Percentiles rank a stretch among this genome's conserved stretches.
Conservation (phyloP, 2,888 invertebrate species). For the Phytoseiulus persimilis region DNA sequence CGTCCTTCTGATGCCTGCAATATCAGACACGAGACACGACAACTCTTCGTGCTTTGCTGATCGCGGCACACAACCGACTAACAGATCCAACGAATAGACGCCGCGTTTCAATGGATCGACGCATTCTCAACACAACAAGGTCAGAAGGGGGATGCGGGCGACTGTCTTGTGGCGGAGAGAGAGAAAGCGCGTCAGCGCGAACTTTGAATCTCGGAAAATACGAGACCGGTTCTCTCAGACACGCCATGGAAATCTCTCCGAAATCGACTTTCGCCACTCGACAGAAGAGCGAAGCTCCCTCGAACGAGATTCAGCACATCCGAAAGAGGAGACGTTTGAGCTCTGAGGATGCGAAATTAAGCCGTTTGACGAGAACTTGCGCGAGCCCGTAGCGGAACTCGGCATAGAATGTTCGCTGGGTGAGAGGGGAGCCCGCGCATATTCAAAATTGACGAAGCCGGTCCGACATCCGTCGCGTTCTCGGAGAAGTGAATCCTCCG, state of each 20-base stretch:
- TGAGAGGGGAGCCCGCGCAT: neutral
- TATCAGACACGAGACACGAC: slow-evolving; percentile 15
- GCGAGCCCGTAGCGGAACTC: neutral
- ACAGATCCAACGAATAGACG: slow-evolving; percentile 34
- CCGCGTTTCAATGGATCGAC: slow-evolving; percentile 34
- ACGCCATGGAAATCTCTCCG: no score
- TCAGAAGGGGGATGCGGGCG: slow-evolving; percentile 23
- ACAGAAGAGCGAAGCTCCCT: no score
- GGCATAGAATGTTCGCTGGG: neutral
- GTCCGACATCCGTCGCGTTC: neutral
- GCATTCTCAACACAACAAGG: slow-evolving; percentile 37
- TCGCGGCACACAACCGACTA: slow-evolving; percentile 36
- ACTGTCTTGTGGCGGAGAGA: neutral
- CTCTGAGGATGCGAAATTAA: no score
- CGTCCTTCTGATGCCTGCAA: neutral
- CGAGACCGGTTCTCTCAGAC: neutral
- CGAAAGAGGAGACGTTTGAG: no score
- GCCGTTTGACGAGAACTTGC: neutral
- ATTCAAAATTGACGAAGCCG: neutral
- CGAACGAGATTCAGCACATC: no score
- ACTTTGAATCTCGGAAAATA: neutral
- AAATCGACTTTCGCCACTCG: no score
- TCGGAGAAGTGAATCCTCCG: no score
- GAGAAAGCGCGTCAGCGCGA: neutral
- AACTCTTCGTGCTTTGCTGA: neutral